Conservation (phyloP, 2,113 vertebrate species). For the Colius striatus region DNA sequence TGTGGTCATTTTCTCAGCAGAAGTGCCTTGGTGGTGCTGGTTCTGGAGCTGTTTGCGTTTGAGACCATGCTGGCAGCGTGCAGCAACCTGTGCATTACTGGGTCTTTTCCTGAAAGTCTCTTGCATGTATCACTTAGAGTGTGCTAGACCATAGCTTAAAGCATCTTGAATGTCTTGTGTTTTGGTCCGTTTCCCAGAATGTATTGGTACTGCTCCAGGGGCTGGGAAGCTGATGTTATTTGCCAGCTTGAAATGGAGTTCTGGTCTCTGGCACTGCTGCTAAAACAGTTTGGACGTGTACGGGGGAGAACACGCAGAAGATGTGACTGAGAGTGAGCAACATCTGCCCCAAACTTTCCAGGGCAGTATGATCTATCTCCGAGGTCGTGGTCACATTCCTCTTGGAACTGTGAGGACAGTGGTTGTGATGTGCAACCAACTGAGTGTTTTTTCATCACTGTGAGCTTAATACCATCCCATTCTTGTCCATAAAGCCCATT, state of each 20-base stretch:
- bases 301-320: background rate
- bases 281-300: background rate
- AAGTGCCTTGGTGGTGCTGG: background rate
- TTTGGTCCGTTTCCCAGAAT: background rate
- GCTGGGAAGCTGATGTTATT: background rate
- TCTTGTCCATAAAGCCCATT: background rate
- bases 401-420: background rate
- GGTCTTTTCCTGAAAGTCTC: background rate
- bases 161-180: background rate
- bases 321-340: background rate
- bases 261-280: background rate
- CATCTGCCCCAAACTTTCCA: background rate
- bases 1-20: background rate
- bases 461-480: background rate
- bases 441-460: background rate
- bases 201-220: background rate
- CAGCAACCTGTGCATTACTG: background rate
- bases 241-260: background rate
- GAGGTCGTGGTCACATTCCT: background rate
- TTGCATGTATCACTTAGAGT: background rate
- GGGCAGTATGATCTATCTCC: background rate
- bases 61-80: fast-evolving
- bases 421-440: background rate
- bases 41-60: background rate
- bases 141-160: background rate